phyloP scores from a whole-genome alignment of 2,113 vertebrate species.

The Coptodon rendalli region DNA sequence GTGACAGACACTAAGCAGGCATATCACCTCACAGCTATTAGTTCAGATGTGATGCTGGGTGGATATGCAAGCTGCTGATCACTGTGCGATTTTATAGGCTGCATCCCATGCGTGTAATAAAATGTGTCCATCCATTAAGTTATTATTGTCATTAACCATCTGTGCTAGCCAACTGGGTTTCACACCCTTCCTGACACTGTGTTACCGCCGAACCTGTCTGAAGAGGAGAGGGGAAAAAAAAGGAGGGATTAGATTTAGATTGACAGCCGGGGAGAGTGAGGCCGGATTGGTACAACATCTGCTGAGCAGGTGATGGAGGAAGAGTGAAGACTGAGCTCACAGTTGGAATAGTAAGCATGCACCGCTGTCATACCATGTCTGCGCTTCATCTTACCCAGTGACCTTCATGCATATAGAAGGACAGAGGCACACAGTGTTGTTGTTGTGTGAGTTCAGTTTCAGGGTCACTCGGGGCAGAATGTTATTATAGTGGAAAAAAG shows the following conservation, averaged over 20 bases:
- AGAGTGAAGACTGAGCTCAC: conserved; percentile 40
- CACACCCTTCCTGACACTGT: conserved; percentile 3
- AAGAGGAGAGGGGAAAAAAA: neutral
- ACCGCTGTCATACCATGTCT: neutral
- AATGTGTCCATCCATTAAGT: conserved; percentile 43
- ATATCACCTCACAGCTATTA: neutral
- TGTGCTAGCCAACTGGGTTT: conserved; percentile 30
- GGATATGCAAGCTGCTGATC: neutral
- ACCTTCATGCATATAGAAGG: conserved; percentile 39
- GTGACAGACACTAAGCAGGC: conserved; percentile 2
- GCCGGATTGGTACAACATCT: conserved; percentile 44
- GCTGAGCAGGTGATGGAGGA: conserved; percentile 49
- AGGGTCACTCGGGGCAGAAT: conserved; percentile 5
- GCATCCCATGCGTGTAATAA: conserved; percentile 30
- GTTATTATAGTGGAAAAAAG: neutral
- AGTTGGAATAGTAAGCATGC: conserved; percentile 44
- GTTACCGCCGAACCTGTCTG: conserved; percentile 1
- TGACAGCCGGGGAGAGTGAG: conserved; percentile 24
- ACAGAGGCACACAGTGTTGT: neutral
- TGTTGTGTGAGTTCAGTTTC: neutral
- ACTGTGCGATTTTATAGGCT: neutral
- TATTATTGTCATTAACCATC: conserved; percentile 50
- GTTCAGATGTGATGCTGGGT: neutral
- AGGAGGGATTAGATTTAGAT: conserved; percentile 30
- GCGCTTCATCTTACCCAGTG: conserved; percentile 20